phyloP scores from a whole-genome alignment of 2,888 invertebrate genomes.

The Alloplasta piceator region DNA sequence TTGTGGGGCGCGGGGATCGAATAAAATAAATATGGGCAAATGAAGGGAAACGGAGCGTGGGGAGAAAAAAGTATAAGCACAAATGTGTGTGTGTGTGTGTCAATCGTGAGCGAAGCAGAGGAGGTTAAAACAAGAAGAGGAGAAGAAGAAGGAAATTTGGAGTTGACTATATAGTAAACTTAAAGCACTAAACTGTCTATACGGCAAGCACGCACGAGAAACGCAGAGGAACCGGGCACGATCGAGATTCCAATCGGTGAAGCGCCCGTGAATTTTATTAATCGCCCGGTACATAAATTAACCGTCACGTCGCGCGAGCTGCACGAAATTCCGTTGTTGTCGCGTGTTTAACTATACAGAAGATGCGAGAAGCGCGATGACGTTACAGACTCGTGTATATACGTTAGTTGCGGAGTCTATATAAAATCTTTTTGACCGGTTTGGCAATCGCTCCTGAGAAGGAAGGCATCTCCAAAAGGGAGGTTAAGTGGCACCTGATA shows the following conservation, averaged over 20 bases:
- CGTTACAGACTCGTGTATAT: not conserved
- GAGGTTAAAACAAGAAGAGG: slow-evolving; percentile 7
- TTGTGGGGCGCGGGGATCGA: slow-evolving; percentile 21
- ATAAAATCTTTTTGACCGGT: not conserved
- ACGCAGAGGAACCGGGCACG: slow-evolving; percentile 45
- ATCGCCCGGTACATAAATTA: slow-evolving; percentile 77
- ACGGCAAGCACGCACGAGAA: slow-evolving; percentile 40
- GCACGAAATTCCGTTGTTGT: slow-evolving; percentile 61
- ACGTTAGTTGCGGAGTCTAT: not conserved
- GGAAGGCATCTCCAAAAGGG: no score
- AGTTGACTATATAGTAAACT: slow-evolving; percentile 19
- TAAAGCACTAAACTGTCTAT: slow-evolving; percentile 15
- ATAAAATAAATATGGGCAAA: slow-evolving; percentile 61
- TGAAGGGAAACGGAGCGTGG: slow-evolving; percentile 49
- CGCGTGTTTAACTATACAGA: not conserved
- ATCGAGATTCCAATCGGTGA: slow-evolving; percentile 74
- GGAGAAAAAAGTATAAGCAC: slow-evolving; percentile 6
- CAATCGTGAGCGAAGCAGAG: not conserved
- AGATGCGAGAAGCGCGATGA: not conserved
- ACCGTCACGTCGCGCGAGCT: slow-evolving; percentile 64
- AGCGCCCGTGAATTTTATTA: slow-evolving; percentile 76
- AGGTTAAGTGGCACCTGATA: no score
- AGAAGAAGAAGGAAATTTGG: slow-evolving; percentile 51
- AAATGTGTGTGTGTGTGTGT: not conserved
- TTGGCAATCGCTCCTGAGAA: no score